A percentile compares a stretch with the other conserved stretches of the same genome.
phyloP scores from a whole-genome alignment of 1,140 invertebrate genomes.

The Venustaconcha ellipsiformis region DNA sequence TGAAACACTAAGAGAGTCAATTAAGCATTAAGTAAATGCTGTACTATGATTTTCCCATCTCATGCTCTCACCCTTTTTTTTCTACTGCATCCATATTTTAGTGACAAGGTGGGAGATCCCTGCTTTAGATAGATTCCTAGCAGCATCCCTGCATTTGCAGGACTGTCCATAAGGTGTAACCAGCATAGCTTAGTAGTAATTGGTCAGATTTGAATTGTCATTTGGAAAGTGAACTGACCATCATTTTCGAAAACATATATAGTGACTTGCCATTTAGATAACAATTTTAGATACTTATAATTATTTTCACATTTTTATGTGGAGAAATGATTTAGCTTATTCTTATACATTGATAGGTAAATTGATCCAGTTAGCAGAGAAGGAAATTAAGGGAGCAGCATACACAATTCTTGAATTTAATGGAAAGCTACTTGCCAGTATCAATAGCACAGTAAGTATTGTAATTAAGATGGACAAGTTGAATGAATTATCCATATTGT shows the following conservation, averaged over 20 bases:
- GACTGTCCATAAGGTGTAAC: too few relatives aligned
- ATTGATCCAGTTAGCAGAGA: constrained; percentile 90
- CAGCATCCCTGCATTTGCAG: too few relatives aligned
- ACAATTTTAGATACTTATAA: background rate
- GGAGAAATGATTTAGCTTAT: background rate
- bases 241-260: background rate
- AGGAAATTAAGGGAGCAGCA: constrained; percentile 96
- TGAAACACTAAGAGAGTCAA: too few relatives aligned
- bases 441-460: constrained; percentile 91
- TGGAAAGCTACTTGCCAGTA: constrained; percentile 93
- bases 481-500: background rate
- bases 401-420: constrained; percentile 84
- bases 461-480: background rate
- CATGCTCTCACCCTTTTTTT: too few relatives aligned
- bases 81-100: too few relatives aligned
- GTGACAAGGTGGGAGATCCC: too few relatives aligned
- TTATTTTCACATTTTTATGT: background rate
- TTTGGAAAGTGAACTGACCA: background rate
- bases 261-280: too few relatives aligned
- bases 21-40: too few relatives aligned
- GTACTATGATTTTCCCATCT: too few relatives aligned
- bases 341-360: constrained; percentile 71
- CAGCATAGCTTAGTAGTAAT: background rate
- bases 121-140: too few relatives aligned
- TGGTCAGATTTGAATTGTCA: background rate